phyloP scores from a whole-genome alignment of 2,888 invertebrate genomes.

The Leptothorax acervorum region DNA sequence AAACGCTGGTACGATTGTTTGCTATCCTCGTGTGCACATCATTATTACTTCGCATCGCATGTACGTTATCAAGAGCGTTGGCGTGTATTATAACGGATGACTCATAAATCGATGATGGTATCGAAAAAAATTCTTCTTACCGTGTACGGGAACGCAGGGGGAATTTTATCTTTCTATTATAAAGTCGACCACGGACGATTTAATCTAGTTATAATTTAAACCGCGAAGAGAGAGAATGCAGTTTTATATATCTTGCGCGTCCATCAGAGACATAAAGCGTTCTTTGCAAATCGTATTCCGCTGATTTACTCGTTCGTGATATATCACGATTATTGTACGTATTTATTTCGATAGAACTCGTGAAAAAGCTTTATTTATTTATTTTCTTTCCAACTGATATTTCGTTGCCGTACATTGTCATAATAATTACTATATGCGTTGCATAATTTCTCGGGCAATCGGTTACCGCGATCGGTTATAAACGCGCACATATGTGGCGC shows the following conservation, averaged over 20 bases:
- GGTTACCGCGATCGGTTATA: slow-evolving; percentile 4
- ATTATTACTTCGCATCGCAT: background rate
- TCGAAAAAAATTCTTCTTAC: background rate
- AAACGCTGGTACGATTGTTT: slow-evolving; percentile 37
- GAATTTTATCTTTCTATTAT: background rate
- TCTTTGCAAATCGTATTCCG: background rate
- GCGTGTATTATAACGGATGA: background rate
- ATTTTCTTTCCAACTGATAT: background rate
- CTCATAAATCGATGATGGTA: background rate
- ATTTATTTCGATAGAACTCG: background rate
- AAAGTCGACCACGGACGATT: background rate
- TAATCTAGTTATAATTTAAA: background rate
- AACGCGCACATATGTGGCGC: background rate
- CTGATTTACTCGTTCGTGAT: background rate
- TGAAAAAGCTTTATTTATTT: background rate
- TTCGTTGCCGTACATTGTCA: background rate
- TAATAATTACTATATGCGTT: background rate
- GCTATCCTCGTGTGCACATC: background rate
- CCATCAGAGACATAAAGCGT: background rate
- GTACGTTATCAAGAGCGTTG: background rate
- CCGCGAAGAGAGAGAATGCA: background rate
- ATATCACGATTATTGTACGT: background rate
- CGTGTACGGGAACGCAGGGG: background rate
- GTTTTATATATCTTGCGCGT: background rate
- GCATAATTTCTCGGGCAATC: background rate